These are phyloP conservation scores for Caenorhabditis brenneri DNA, from an alignment of 1,140 invertebrate species.

Conservation along the genomic window DNA sequence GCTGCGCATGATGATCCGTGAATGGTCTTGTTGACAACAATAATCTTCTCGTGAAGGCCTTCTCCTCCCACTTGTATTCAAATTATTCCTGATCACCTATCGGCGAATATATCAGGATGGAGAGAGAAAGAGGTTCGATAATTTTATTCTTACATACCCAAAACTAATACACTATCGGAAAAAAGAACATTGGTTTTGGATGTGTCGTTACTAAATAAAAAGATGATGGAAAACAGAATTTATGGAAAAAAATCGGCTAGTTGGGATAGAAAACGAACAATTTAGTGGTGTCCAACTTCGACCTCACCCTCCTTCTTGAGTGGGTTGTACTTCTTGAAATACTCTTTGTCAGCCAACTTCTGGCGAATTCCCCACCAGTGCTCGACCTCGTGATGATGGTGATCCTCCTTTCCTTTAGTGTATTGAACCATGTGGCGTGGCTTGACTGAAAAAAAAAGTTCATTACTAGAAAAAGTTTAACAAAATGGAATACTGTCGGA, in stretches of 20 bases:
- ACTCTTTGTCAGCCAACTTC: constrained; percentile 63
- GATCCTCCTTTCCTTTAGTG: constrained; percentile 64
- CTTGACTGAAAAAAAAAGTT: constrained; percentile 60
- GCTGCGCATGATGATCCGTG: constrained; percentile 26
- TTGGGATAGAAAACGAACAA: constrained; percentile 24
- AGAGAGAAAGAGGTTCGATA: constrained; percentile 31
- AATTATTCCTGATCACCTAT: constrained; percentile 23
- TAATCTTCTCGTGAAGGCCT: constrained; percentile 3
- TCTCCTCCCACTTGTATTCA: constrained; percentile 11
- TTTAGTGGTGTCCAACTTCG: constrained; percentile 59
- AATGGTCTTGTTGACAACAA: constrained; percentile 30
- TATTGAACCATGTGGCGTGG: constrained; percentile 64
- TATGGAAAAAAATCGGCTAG: constrained; percentile 24
- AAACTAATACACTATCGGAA: constrained; percentile 37
- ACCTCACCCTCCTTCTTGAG: constrained; percentile 58
- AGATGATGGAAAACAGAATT: constrained; percentile 20
- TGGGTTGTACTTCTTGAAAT: constrained; percentile 69
- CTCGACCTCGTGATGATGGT: constrained; percentile 67
- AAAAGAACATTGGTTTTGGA: constrained; percentile 8
- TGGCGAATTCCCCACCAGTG: constrained; percentile 65
- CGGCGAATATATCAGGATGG: neutral
- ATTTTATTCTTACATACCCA: constrained; percentile 41
- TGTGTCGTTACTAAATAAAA: constrained; percentile 36
- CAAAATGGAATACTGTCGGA: too few species aligned
- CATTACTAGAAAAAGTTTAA: too few species aligned